phyloP scores from a whole-genome alignment of 2,113 vertebrate genomes.

The Galeopterus variegatus region DNA sequence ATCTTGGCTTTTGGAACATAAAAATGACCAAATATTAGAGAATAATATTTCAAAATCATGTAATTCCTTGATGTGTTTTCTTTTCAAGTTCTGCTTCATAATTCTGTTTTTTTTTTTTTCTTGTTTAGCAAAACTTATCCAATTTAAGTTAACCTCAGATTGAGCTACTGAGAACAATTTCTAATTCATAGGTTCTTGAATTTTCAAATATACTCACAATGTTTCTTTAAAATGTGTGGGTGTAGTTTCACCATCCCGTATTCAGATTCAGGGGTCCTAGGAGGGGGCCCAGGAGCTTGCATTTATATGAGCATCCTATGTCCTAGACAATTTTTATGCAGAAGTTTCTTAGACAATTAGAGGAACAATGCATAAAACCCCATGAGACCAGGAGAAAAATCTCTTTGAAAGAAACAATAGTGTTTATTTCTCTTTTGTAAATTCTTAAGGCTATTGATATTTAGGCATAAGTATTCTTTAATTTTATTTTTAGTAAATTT shows the following conservation, averaged over 20 bases:
- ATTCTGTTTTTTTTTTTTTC: not conserved
- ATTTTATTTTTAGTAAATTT: not conserved
- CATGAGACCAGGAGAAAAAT: not conserved
- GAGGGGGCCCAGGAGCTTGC: not conserved
- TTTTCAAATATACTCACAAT: not conserved
- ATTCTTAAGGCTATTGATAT: not conserved
- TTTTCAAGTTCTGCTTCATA: conserved; percentile 15
- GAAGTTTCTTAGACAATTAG: not conserved
- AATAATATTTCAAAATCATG: too few relatives aligned
- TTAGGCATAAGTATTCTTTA: not conserved
- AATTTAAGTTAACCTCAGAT: not conserved
- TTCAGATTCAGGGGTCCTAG: not conserved
- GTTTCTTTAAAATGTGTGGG: not conserved
- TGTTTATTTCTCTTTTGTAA: not conserved
- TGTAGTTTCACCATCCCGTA: not conserved
- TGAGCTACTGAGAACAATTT: not conserved
- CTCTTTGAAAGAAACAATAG: not conserved
- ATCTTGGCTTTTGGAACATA: too few relatives aligned
- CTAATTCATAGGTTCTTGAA: not conserved
- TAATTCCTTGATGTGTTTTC: not conserved
- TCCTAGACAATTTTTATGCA: not conserved
- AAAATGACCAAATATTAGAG: too few relatives aligned
- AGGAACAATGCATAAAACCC: not conserved
- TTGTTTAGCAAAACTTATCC: not conserved
- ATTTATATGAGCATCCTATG: not conserved